Conservation (phyloP, 2,888 invertebrate species). For the Dioctria linearis region DNA sequence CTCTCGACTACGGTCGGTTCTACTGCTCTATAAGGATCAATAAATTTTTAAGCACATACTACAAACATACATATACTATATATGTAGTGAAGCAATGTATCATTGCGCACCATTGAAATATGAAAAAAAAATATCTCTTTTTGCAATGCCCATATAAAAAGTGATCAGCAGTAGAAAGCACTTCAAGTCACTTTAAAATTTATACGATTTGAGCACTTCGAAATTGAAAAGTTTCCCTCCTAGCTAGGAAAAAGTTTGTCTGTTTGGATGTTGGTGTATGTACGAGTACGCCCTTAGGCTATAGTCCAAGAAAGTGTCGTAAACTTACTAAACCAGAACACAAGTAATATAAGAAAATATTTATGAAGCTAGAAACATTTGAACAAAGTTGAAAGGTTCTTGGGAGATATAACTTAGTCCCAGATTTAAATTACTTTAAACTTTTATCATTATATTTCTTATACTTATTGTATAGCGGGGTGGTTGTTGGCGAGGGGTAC, state of each 20-base stretch:
- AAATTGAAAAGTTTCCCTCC: conserved; percentile 38
- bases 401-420: background rate
- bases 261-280: background rate
- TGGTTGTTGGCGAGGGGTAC: too few relatives aligned
- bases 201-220: conserved; percentile 21
- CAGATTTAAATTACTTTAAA: background rate
- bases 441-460: background rate
- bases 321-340: too few relatives aligned
- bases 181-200: conserved; percentile 34
- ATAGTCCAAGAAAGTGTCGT: too few relatives aligned
- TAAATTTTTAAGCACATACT: too few relatives aligned
- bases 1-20: too few relatives aligned
- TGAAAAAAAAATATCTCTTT: background rate
- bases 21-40: too few relatives aligned
- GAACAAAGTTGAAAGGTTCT: background rate
- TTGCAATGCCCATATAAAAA: conserved; percentile 1
- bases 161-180: conserved; percentile 34
- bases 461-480: too few relatives aligned
- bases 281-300: too few relatives aligned
- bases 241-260: too few relatives aligned
- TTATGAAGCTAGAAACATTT: background rate
- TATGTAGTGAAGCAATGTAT: too few relatives aligned
- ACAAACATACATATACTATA: too few relatives aligned
- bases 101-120: background rate
- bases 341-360: background rate